Evolutionary conservation across 1,140 invertebrate species (phyloP).

Genomic region (Tetranychus cinnabarinus): DNA sequence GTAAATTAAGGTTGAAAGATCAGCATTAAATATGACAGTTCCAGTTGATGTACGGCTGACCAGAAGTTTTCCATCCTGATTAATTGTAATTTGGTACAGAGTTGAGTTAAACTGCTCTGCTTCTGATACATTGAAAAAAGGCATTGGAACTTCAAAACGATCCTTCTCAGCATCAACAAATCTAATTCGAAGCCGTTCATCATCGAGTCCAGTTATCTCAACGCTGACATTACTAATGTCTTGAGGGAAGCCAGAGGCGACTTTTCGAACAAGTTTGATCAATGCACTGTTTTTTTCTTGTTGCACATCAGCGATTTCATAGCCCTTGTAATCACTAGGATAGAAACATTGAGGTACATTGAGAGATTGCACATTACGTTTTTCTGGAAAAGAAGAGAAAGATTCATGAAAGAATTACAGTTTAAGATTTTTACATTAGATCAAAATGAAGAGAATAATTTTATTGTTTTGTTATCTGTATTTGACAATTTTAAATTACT

Average conservation of each 20-base stretch:
- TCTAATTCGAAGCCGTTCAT: slow-evolving; percentile 36
- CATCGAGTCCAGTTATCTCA: slow-evolving; percentile 35
- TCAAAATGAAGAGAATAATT: not conserved
- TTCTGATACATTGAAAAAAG: not conserved
- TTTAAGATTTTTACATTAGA: not conserved
- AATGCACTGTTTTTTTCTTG: not conserved
- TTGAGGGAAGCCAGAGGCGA: slow-evolving; percentile 34
- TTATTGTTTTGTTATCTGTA: not conserved
- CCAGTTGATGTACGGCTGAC: not conserved
- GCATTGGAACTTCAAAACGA: slow-evolving; percentile 18
- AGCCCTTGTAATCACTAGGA: not conserved
- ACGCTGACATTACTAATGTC: slow-evolving; percentile 35
- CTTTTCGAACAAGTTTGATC: not conserved
- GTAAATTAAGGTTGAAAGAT: slow-evolving; percentile 19
- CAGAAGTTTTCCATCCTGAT: not conserved
- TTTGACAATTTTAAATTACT: no score
- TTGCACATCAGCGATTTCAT: not conserved
- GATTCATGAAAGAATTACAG: not conserved
- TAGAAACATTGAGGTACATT: not conserved
- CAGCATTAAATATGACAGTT: slow-evolving; percentile 6
- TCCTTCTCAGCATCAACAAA: slow-evolving; percentile 21
- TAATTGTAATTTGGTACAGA: not conserved
- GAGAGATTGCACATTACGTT: not conserved
- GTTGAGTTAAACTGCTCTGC: not conserved
- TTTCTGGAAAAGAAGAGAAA: not conserved